Evolutionary conservation across 1,140 invertebrate genomes (phyloP), one percentile per base, ranked within the genome.

Genomic region (Heliconius melpomene): DNA sequence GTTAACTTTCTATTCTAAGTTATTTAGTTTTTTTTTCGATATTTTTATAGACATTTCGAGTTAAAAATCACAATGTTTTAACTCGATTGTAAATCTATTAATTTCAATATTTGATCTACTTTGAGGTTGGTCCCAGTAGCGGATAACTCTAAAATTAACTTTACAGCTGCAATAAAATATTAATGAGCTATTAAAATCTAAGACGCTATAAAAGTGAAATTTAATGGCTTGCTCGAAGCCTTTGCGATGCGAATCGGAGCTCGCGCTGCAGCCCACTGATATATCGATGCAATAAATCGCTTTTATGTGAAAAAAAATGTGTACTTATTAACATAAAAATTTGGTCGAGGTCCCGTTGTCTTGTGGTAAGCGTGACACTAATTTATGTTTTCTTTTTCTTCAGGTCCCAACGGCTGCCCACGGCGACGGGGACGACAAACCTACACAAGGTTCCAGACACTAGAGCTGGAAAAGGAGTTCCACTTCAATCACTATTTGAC

Each of bases 401-500:
- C 96, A 98, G 98, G 98, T 94, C 98, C 98, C 50, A 99, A 99
- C 92, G 98, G 98, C 70, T 99, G 98, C 94, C 98, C 98, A 78
- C 95, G 98, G 89, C 96, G 98, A 88, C 96, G 98, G 87, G 98
- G 98, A 74, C 96, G 98, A 79, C 98, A 99, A 94, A 99, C 98
- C 5, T 99, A 99, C 96, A 99, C 98, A 79, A 97, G 98, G 86
- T 98, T 98, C 95, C 98, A 98, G 94, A 98, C 98, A 1, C 94
- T 98, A 90, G 98, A 99, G 92, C 95, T 99, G 91, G 99, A 99
- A 94, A 99, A 99, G 94, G 99, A 99, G 95, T 99, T 99, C 94
- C 98, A 99, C 94, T 99, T 99, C 95, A 99, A 99, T 95, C 98
- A 99, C 89, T 99, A 99, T 95, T 96, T 99, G 91, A 99, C 98